A percentile compares a stretch with the other conserved stretches of the same genome.
phyloP scores from a whole-genome alignment of 2,797 vertebrate genomes.

The Phalanger gymnotis region DNA sequence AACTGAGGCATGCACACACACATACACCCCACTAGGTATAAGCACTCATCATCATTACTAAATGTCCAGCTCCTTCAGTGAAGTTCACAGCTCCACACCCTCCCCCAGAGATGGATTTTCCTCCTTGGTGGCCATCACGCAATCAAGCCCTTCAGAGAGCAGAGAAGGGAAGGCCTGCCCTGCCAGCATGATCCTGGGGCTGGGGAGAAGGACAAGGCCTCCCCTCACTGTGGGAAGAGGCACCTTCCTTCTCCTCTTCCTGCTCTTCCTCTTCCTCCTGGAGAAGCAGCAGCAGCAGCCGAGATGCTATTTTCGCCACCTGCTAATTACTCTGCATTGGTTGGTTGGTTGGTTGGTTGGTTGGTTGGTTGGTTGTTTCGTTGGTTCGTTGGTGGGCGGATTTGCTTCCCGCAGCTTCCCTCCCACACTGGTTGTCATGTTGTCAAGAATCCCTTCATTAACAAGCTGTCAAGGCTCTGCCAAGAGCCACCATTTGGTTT shows the following conservation, averaged over 20 bases:
- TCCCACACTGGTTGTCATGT: constrained; percentile 87
- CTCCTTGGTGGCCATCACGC: not conserved
- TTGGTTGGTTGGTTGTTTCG: constrained; percentile 38
- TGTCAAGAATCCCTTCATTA: constrained; percentile 89
- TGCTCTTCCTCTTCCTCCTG: not conserved
- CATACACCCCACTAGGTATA: too few relatives aligned
- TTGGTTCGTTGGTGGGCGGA: constrained; percentile 65
- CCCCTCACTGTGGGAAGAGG: not conserved
- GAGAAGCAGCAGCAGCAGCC: constrained; percentile 63
- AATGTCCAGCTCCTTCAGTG: not conserved
- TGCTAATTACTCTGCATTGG: constrained; percentile 85
- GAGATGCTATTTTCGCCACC: constrained; percentile 85
- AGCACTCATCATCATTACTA: not conserved
- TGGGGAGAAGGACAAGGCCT: not conserved
- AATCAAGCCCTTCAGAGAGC: too few relatives aligned
- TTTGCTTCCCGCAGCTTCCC: constrained; percentile 77
- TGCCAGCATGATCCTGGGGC: not conserved
- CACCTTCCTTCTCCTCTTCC: not conserved
- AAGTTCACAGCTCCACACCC: not conserved
- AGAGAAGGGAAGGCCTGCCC: too few relatives aligned
- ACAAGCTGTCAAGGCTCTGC: constrained; percentile 88
- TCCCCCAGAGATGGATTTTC: not conserved
- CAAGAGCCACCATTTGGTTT: constrained; percentile 87
- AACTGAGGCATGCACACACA: not conserved
- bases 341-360: too few relatives aligned